Percentiles rank a stretch among this genome's conserved stretches.
Conservation (phyloP, 2,888 invertebrate genomes). For the Patella ulyssiponensis region DNA sequence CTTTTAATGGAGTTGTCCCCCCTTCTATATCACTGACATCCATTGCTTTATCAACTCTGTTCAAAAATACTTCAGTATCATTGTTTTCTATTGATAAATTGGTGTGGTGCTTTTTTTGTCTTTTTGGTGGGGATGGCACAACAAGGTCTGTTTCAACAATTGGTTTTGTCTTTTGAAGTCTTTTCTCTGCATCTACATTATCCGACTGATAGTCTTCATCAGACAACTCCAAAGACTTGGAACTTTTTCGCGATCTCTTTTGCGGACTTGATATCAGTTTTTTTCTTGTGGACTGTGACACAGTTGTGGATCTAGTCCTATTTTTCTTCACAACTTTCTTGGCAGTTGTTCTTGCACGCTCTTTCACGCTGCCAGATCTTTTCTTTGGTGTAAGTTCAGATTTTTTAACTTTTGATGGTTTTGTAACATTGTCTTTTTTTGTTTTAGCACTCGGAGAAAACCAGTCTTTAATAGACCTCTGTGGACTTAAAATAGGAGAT, state of each 20-base stretch:
- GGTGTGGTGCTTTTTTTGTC: neutral
- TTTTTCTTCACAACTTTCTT: neutral
- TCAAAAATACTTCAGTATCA: neutral
- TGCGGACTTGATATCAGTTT: no score
- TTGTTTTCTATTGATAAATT: neutral
- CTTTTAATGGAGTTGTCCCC: conserved; percentile 8
- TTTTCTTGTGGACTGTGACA: neutral
- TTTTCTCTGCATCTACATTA: neutral
- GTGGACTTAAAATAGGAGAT: conserved; percentile 18
- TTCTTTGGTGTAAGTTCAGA: no score
- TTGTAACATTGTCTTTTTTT: no score
- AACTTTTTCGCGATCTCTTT: conserved; percentile 8
- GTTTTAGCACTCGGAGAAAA: conserved; percentile 9
- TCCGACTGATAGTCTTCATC: neutral
- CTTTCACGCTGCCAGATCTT: no score
- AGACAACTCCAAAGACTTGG: no score
- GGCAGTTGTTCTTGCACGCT: neutral
- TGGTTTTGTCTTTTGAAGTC: neutral
- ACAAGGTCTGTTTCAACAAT: neutral
- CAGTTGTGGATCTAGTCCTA: neutral
- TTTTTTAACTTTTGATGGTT: no score
- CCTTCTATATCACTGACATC: neutral
- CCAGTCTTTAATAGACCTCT: conserved; percentile 40
- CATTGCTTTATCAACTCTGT: neutral
- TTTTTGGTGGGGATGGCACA: neutral